Base-by-base conservation (phyloP, 1,140 invertebrate species). In the Neomicropteryx cornuta region DNA sequence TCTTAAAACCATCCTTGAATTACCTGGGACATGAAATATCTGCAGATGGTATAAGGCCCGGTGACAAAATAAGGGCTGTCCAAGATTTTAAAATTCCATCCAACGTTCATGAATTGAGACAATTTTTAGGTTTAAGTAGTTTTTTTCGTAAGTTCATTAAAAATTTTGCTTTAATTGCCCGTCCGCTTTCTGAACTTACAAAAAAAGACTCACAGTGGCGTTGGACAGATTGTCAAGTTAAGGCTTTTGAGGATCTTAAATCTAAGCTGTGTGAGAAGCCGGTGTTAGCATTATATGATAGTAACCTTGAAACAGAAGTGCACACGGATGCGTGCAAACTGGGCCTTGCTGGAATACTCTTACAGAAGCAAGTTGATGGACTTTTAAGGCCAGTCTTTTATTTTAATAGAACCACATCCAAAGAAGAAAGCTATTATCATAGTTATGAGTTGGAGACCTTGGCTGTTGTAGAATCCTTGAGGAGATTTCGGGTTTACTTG, bases 401-500 rank as follows among this genome's bases (percentile, higher is more conserved):
- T 33, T 51, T 46, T 33, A 49, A 46, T 27, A 19, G 47, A 3
- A 42, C 49, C 13, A 51, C 49, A n/a, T 23, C 14, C 34, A 39
- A 38, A 18, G 43, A 45, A 18, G 69, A 75, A 49, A 44, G 33
- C 11, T 51, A 60, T 11, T 70, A 64, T 38, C 46, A 51, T 10
- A 54, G 51, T 18, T 58, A 55, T 10, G 64, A 71, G 41, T 42
- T 61, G 19, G 67, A 71, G 52, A 56, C 53, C 10, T 36, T 73
- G 2, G 62, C 64, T 3, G 49, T 71, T n/a, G 50, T 72, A 3
- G 53, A 58, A 44, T 59, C 60, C 1, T 49, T 73, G 3, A 50
- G 58, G 42, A 48, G 58, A 27, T 71, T 70, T 44, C 42, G 53
- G 5, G 43, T 56, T 21, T 74, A 63, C 50, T 45, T 73, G 10